phyloP scores from a whole-genome alignment of 1,140 invertebrate species.

The Sycophaga agraensis region DNA sequence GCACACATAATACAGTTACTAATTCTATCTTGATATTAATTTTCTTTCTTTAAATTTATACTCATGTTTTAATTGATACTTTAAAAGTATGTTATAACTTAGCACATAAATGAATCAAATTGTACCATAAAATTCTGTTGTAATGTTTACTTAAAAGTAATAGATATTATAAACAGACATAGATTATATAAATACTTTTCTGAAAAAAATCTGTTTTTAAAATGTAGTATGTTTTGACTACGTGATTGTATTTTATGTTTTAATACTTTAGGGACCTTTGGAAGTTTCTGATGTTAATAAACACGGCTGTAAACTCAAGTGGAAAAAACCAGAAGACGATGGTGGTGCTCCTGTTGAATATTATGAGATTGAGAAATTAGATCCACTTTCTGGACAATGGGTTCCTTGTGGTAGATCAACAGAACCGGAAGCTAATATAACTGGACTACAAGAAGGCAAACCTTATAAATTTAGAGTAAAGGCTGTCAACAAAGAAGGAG shows the following conservation, averaged over 20 bases:
- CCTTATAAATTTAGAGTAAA: conserved; percentile 98
- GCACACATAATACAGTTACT: too few relatives aligned
- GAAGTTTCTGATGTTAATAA: conserved; percentile 89
- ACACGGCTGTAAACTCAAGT: conserved; percentile 89
- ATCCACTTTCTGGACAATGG: conserved; percentile 91
- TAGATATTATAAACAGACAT: neutral
- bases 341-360: conserved; percentile 90
- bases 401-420: conserved; percentile 80
- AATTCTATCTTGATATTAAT: too few relatives aligned
- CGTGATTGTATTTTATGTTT: conserved; percentile 36
- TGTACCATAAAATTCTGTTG: too few relatives aligned
- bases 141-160: neutral
- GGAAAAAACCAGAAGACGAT: conserved; percentile 92
- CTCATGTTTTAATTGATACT: too few relatives aligned
- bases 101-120: too few relatives aligned
- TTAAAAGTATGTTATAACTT: too few relatives aligned
- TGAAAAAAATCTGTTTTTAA: too few relatives aligned
- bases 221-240: neutral
- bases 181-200: too few relatives aligned
- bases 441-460: conserved; percentile 88
- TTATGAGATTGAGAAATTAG: conserved; percentile 96
- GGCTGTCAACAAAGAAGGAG: conserved; percentile 98
- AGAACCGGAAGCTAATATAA: conserved; percentile 80
- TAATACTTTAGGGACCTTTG: conserved; percentile 82
- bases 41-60: too few relatives aligned